Percentiles rank a stretch among this genome's conserved stretches.
Evolutionary conservation across 2,797 vertebrate species (phyloP).

Genomic region (Buceros bicornis): DNA sequence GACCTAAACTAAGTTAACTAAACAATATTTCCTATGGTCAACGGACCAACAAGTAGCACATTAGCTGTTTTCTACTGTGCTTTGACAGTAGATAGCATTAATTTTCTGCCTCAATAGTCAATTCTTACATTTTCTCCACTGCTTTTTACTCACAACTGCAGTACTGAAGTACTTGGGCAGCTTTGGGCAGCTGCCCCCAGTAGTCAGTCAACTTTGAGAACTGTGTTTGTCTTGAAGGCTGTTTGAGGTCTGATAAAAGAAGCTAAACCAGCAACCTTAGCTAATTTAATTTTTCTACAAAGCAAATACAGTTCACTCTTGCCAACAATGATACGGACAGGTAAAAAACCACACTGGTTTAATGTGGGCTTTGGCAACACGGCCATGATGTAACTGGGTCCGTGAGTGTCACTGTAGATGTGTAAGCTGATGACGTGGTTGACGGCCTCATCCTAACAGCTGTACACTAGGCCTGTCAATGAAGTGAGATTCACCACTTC

Average conservation of each 20-base stretch:
- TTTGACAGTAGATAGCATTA: neutral
- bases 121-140: neutral
- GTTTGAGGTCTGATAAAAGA: neutral
- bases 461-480: neutral
- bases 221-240: neutral
- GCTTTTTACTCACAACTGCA: neutral
- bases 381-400: neutral
- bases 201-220: neutral
- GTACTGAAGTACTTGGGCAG: neutral
- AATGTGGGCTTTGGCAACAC: neutral
- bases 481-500: neutral
- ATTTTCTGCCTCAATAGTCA: neutral
- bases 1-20: neutral
- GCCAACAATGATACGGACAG: neutral
- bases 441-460: neutral
- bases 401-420: neutral
- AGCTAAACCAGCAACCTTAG: neutral
- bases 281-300: neutral
- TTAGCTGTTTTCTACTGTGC: neutral
- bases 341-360: neutral
- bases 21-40: neutral
- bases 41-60: neutral
- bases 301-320: neutral
- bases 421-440: neutral
- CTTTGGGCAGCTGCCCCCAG: neutral